Base-by-base conservation (phyloP, 2,888 invertebrate genomes). In the Polietes domitor region DNA sequence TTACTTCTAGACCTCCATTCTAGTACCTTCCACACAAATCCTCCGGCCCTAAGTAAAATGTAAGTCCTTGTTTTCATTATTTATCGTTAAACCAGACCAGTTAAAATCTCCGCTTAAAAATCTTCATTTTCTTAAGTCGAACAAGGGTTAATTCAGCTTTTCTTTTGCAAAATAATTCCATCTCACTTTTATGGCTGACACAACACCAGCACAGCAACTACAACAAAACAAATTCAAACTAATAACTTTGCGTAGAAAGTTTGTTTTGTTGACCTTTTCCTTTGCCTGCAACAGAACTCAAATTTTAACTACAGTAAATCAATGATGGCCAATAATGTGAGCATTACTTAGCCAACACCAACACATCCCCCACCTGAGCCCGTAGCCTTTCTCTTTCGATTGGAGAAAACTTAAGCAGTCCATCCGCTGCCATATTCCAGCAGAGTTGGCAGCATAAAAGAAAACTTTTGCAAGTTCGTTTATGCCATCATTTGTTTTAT, bases 181-280 rank as follows among this genome's bases (percentile, higher is more conserved):
- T 41, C n/a, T n/a, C n/a, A n/a, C n/a, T n/a, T n/a, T n/a, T n/a
- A n/a, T n/a, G n/a, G n/a, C n/a, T n/a, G n/a, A n/a, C n/a, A n/a
- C n/a, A n/a, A n/a, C n/a, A n/a, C n/a, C n/a, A n/a, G n/a, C n/a
- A n/a, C n/a, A n/a, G n/a, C 0, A 58, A 26, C 58, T 21, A 17
- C 26, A 58, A 26, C 58, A 58, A 58, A 26, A 26, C 24, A n/a
- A 19, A 9, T n/a, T n/a, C n/a, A n/a, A 65, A 50, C 43, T 72
- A 77, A 80, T 77, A 80, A 83, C 74, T 83, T 73, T 41, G 41
- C 37, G 12, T n/a, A n/a, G n/a, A 74, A 80, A 80, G n/a, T 77
- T 71, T 65, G 21, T 32, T 74, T 17, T 63, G 68, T 37, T 58
- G 58, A 26, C 58, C 71, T 28, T 28, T 79, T 79, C 26, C 55